These are phyloP conservation scores for Pimpla rufipes DNA, from an alignment of 2,888 invertebrate genomes.

Conservation along the genomic window DNA sequence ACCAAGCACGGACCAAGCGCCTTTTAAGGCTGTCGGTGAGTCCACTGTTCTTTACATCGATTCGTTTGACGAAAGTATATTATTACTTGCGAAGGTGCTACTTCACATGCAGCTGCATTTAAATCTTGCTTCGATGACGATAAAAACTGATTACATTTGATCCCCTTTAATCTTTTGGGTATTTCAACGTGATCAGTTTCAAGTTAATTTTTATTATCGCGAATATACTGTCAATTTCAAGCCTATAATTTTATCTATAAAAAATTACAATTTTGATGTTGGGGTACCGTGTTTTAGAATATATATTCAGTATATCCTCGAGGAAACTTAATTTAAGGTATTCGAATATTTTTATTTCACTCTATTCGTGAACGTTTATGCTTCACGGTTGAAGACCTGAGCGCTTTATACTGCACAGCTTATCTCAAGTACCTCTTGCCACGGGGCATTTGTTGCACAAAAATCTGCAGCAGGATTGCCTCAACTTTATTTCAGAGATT, in stretches of 20 bases:
- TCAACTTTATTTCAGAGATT: conserved; percentile 19
- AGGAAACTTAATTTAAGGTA: background rate
- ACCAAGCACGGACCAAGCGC: conserved; percentile 28
- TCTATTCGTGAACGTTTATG: background rate
- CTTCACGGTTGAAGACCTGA: background rate
- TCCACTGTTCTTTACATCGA: conserved; percentile 58
- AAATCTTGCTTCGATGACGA: conserved; percentile 49
- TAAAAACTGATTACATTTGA: conserved; percentile 48
- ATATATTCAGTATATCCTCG: background rate
- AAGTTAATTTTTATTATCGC: background rate
- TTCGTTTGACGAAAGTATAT: conserved; percentile 64
- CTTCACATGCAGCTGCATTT: conserved; percentile 47
- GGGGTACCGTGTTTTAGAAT: background rate
- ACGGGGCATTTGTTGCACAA: background rate
- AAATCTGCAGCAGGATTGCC: background rate
- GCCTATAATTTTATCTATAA: background rate
- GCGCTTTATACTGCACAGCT: background rate
- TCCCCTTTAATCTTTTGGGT: conserved; percentile 15
- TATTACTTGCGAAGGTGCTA: conserved; percentile 54
- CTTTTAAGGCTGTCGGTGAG: conserved; percentile 37
- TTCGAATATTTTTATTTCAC: background rate
- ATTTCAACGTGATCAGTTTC: background rate
- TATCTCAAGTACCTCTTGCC: background rate
- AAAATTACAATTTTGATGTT: background rate
- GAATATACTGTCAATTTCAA: background rate